Evolutionary conservation across 2,888 invertebrate genomes (phyloP), one percentile per base, ranked within the genome.

Genomic region (Tortrix viridana): DNA sequence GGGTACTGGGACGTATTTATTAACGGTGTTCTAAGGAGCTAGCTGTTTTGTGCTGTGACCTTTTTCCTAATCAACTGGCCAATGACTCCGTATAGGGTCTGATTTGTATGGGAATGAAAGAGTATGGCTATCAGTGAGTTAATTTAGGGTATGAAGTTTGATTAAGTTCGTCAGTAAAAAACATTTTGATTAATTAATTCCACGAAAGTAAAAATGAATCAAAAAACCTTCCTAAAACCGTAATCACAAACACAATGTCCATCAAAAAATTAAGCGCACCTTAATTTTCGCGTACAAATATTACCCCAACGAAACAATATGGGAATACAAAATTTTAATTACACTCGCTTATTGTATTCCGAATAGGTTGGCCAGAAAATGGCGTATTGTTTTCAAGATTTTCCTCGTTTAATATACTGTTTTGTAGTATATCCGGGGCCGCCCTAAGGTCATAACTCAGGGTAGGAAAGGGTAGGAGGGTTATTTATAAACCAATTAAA

Each of bases 401-500:
- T 80, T 71, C 69, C 75, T 69, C 72, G 75, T 81, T 83, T 76
- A 78, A 78, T 76, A 74, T 72, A 76, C 74, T 60, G 65, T 46
- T 52, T 48, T 60, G 47, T 9, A 53, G 53, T 54, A 69, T 55
- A 58, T 65, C 41, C 56, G 38, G 41, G 64, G 69, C 76, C 78
- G 74, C 83, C 85, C 84, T 73, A 76, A 81, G 86, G 87, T 84
- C 86, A 84, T 89, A 88, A 87, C 79, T 85, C 79, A 72, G 72
- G 76, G 74, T 73, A 69, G 67, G 71, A 81, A 84, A 86, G 88
- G 88, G 86, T 80, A 79, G 77, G 78, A 75, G 72, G 84, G 86
- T 89, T 90, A 89, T 91, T 92, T 89, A 90, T 89, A 89, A 87
- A 89, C 84, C 89, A 88, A 89, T 92, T 91, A 88, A 88, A 89